Percentiles rank a stretch among this genome's conserved stretches.
Conservation (phyloP, 1,140 invertebrate genomes). For the Saxidomus purpurata region DNA sequence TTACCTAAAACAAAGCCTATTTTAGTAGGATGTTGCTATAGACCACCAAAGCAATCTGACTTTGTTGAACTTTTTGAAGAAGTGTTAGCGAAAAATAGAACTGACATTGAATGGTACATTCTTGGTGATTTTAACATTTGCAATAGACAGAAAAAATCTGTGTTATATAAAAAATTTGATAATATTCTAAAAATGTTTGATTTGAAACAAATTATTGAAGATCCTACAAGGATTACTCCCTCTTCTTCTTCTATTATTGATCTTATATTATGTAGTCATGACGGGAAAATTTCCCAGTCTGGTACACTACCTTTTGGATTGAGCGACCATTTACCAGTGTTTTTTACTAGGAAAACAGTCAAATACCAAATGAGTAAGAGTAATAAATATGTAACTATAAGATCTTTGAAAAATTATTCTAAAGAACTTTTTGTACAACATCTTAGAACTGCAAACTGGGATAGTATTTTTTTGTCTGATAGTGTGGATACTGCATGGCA, state of each 20-base stretch:
- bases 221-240: constrained; percentile 22
- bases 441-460: constrained; percentile 12
- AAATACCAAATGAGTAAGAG: neutral
- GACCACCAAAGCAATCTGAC: constrained; percentile 34
- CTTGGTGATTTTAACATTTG: constrained; percentile 43
- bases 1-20: constrained; percentile 40
- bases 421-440: constrained; percentile 24
- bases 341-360: constrained; percentile 40
- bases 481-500: constrained; percentile 22
- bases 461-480: neutral
- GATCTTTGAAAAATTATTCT: constrained; percentile 40
- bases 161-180: constrained; percentile 7
- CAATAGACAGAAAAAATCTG: constrained; percentile 15
- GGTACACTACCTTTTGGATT: constrained; percentile 20
- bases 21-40: constrained; percentile 39
- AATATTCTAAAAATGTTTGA: neutral
- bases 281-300: constrained; percentile 21
- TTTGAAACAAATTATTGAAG: constrained; percentile 45
- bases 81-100: neutral
- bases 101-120: constrained; percentile 41
- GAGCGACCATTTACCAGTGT: constrained; percentile 44
- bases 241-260: constrained; percentile 19
- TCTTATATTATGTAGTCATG: constrained; percentile 30
- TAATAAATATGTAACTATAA: constrained; percentile 37
- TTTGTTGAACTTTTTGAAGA: constrained; percentile 46